Evolutionary conservation across 2,113 vertebrate species (phyloP).

Genomic region (Psilopogon haemacephalus): DNA sequence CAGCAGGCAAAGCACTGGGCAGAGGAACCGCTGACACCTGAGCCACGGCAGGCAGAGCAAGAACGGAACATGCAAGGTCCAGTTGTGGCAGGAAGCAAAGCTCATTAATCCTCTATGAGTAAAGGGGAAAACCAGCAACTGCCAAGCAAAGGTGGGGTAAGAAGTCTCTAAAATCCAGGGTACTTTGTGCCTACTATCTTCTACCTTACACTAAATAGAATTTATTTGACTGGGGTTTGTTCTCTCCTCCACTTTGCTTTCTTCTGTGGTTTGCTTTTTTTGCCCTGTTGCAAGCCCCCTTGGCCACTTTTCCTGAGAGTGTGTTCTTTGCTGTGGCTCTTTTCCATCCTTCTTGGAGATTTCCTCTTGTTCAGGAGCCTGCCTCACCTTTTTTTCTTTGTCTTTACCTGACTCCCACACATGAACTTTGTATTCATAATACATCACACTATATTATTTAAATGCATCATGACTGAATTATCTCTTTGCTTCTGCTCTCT

Average conservation of each 20-base stretch:
- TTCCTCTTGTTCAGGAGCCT: background rate
- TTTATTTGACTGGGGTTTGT: background rate
- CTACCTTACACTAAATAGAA: background rate
- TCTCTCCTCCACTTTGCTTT: background rate
- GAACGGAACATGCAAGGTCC: background rate
- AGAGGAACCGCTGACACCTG: background rate
- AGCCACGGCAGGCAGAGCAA: background rate
- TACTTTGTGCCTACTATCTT: background rate
- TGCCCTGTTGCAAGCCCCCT: background rate
- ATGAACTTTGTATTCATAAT: background rate
- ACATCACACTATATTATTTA: background rate
- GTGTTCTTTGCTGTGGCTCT: background rate
- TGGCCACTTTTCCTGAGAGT: background rate
- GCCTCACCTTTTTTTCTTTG: background rate
- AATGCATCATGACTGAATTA: no score
- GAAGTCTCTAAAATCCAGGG: background rate
- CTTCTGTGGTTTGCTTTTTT: background rate
- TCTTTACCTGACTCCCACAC: background rate
- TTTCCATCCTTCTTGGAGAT: background rate
- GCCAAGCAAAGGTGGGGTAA: background rate
- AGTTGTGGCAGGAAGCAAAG: background rate
- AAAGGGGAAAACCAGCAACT: background rate
- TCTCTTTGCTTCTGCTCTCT: background rate
- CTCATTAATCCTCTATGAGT: background rate
- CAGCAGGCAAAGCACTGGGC: background rate